These are phyloP conservation scores for Nixonia krombeini DNA, from an alignment of 1,140 invertebrate genomes.

Conservation along the genomic window DNA sequence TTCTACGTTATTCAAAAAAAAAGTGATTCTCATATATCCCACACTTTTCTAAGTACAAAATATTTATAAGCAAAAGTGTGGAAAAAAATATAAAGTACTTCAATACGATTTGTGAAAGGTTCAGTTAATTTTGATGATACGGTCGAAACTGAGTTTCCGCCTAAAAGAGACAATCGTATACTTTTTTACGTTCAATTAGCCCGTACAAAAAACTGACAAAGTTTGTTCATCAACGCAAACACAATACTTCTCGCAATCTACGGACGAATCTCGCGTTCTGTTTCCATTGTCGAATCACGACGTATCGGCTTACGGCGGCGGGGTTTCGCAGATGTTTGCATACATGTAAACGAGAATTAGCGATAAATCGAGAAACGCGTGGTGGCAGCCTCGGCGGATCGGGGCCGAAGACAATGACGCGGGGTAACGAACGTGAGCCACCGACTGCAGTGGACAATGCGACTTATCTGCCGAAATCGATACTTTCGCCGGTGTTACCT, in stretches of 20 bases:
- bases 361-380: constrained; percentile 28
- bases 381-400: constrained; percentile 21
- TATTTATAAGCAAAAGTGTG: too few species aligned
- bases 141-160: too few species aligned
- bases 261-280: constrained; percentile 6
- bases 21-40: too few species aligned
- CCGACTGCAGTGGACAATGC: constrained; percentile 21
- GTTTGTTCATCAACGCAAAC: neutral
- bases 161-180: too few species aligned
- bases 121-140: too few species aligned
- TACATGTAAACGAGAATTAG: constrained; percentile 45
- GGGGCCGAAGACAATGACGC: constrained; percentile 21
- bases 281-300: constrained; percentile 15
- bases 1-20: too few species aligned
- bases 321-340: constrained; percentile 39
- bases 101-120: too few species aligned
- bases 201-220: neutral
- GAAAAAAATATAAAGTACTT: too few species aligned
- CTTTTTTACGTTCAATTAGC: too few species aligned
- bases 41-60: too few species aligned
- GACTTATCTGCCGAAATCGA: constrained; percentile 40
- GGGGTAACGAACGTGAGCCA: neutral
- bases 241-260: neutral
- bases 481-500: constrained; percentile 39
- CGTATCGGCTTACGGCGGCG: constrained; percentile 31